Conservation (phyloP, 1,140 invertebrate species). For the Bombus cullumanus region DNA sequence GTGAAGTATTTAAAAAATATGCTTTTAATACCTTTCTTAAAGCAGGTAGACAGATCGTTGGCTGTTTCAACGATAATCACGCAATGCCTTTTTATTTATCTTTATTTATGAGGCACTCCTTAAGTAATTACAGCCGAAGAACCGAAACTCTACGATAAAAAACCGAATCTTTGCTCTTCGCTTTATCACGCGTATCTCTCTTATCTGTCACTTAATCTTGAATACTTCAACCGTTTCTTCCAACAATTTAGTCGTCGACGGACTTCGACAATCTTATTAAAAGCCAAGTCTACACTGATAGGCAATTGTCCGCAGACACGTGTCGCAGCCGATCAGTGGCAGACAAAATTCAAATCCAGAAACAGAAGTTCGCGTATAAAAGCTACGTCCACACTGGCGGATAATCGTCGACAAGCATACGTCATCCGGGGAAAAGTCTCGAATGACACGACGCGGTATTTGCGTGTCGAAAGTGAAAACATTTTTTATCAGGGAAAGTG, state of each 20-base stretch:
- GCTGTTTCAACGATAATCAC: neutral
- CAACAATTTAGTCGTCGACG: too few relatives aligned
- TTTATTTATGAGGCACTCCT: neutral
- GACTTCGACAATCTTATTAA: neutral
- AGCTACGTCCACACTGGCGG: too few relatives aligned
- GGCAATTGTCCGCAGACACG: too few relatives aligned
- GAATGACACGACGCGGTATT: too few relatives aligned
- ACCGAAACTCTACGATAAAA: neutral
- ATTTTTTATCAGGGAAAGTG: too few relatives aligned
- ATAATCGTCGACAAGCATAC: too few relatives aligned
- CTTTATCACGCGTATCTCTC: neutral
- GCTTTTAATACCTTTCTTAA: neutral
- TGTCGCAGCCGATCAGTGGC: too few relatives aligned
- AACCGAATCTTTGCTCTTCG: neutral
- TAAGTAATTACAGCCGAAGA: neutral
- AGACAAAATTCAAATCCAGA: neutral
- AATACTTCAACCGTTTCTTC: neutral
- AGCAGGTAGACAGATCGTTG: neutral
- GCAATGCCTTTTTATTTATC: neutral
- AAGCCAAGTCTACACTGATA: too few relatives aligned
- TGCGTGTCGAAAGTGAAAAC: too few relatives aligned
- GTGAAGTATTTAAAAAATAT: too few relatives aligned
- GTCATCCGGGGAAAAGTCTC: too few relatives aligned
- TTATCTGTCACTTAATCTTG: slow-evolving; percentile 10
- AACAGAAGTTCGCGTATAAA: too few relatives aligned